These are phyloP conservation scores for Siniperca scherzeri DNA, from an alignment of 2,797 vertebrate species.

Conservation along the genomic window DNA sequence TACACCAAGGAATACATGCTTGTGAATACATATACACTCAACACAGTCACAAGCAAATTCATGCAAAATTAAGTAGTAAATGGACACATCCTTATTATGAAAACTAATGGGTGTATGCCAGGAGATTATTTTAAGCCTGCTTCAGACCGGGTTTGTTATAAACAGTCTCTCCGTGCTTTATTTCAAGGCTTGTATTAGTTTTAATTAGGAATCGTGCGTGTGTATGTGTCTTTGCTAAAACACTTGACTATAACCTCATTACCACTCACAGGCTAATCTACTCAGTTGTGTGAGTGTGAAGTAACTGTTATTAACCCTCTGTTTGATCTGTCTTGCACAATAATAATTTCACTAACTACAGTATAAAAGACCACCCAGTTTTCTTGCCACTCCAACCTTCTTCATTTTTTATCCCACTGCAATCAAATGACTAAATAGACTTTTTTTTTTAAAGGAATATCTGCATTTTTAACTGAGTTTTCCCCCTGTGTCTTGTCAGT, in stretches of 20 bases:
- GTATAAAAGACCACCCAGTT: slow-evolving; percentile 86
- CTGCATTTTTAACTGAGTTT: slow-evolving; percentile 53
- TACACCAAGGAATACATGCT: slow-evolving; percentile 12
- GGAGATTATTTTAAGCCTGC: slow-evolving; percentile 85
- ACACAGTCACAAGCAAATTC: slow-evolving; percentile 43
- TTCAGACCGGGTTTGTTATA: slow-evolving; percentile 84
- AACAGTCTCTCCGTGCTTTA: slow-evolving; percentile 84
- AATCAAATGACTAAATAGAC: slow-evolving; percentile 29
- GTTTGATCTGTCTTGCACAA: slow-evolving; percentile 89
- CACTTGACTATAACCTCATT: slow-evolving; percentile 93
- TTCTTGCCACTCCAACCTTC: slow-evolving; percentile 3
- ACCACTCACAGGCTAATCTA: slow-evolving; percentile 86
- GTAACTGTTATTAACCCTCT: slow-evolving; percentile 87
- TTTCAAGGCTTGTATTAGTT: slow-evolving; percentile 88
- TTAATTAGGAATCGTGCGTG: slow-evolving; percentile 88
- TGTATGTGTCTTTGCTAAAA: slow-evolving; percentile 84
- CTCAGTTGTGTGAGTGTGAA: slow-evolving; percentile 69
- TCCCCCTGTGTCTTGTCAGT: slow-evolving; percentile 18
- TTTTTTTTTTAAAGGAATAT: slow-evolving; percentile 3
- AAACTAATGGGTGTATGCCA: slow-evolving; percentile 79
- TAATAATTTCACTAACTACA: slow-evolving; percentile 90
- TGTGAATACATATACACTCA: slow-evolving; percentile 8
- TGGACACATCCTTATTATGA: slow-evolving; percentile 52
- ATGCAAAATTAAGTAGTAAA: slow-evolving; percentile 46
- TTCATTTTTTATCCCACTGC: slow-evolving; percentile 6